Base-by-base conservation (phyloP, 2,797 vertebrate genomes). In the Myotis findleyi region DNA sequence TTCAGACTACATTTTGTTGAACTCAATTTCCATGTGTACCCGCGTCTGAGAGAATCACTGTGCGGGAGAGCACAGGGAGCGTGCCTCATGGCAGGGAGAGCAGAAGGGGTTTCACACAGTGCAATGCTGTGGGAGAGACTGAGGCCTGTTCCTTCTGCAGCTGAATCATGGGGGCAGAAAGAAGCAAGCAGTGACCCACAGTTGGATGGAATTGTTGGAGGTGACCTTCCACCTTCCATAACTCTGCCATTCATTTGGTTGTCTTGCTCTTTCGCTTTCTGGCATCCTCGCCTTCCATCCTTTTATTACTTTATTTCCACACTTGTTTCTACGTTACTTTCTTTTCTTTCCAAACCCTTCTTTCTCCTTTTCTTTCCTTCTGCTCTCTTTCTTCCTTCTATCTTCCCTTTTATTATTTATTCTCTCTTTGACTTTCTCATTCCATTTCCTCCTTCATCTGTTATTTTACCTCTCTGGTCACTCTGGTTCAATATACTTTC, bases 51-150 rank as follows among this genome's bases (percentile, higher is more conserved):
- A 20, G 87, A n/a, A 71, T 55, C 1, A 0, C 12, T 4, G 30
- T 27, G 51, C 44, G 20, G 41, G 33, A 49, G 82, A 92, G 55
- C 49, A 10, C 44, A 1, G 18, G 30, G 73, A 55, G 33, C 47
- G 0, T 10, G 55, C 1, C 0, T 51, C 14, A 2, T 2, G 11
- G 64, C 5, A 3, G 23, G 7, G n/a, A 41, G 23, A 3, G 30
- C n/a, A 17, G 44, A 33, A 13, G 17, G 8, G 27, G 21, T 36
- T 41, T 47, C 51, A 38, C 23, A 1, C 7, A 16, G 6, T 6
- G 6, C 27, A 5, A 1, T 11, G 2, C 11, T 17, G 11, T 10
- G 11, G 62, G 75, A 44, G 73, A 83, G 41, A 5, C 20, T 2
- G 3, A 21, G 13, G 18, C 62, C 25, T 53, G 36, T 20, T 4